Evolutionary conservation across 2,113 vertebrate genomes (phyloP).

Genomic region (Erpornis zantholeuca): DNA sequence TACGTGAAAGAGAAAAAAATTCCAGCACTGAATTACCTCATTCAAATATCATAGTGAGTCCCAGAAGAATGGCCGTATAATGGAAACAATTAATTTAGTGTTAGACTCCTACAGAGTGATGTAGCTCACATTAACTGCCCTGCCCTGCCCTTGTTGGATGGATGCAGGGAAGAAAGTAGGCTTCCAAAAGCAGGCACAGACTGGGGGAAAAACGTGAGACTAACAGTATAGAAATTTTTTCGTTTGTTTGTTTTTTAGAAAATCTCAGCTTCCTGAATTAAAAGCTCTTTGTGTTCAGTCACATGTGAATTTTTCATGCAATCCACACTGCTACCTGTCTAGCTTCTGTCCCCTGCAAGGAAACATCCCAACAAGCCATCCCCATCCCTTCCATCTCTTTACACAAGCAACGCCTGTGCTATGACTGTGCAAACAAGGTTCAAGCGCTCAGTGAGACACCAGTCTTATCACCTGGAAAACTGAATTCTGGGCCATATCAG

Average conservation of each 20-base stretch:
- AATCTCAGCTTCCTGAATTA: background rate
- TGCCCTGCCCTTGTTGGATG: background rate
- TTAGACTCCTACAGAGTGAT: background rate
- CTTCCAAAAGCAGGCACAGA: background rate
- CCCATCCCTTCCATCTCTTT: background rate
- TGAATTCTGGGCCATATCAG: background rate
- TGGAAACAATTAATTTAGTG: background rate
- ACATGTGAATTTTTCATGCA: fast-evolving
- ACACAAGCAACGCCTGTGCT: background rate
- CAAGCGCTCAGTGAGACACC: fast-evolving
- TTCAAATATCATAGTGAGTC: background rate
- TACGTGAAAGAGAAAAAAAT: background rate
- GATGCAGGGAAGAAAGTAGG: background rate
- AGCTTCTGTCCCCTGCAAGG: background rate
- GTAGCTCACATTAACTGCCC: background rate
- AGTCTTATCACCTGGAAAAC: background rate
- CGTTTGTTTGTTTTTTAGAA: background rate
- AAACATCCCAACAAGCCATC: background rate
- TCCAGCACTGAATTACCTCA: background rate
- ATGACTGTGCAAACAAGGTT: background rate
- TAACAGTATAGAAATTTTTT: background rate
- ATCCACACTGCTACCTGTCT: background rate
- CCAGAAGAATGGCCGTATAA: background rate
- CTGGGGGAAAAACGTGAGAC: background rate
- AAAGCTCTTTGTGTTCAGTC: background rate